A percentile compares a stretch with the other conserved stretches of the same genome.
Evolutionary conservation across 2,113 vertebrate genomes (phyloP).

Genomic region (Phrynocephalus versicolor): DNA sequence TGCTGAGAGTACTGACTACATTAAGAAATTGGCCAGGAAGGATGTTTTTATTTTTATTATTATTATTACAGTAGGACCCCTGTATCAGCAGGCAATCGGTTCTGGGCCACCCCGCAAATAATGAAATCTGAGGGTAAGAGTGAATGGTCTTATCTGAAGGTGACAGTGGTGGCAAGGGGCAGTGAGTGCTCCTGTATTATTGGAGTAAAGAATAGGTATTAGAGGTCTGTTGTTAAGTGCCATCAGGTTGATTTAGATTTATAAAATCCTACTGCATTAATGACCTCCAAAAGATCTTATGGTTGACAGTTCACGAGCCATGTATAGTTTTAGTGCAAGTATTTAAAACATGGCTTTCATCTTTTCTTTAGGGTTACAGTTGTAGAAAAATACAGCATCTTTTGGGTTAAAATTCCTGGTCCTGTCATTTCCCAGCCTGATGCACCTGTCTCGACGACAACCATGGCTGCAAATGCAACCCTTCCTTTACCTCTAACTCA

Average conservation of each 20-base stretch:
- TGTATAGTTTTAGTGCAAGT: background rate
- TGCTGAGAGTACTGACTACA: too few species aligned
- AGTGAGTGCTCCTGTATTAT: too few species aligned
- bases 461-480: slow-evolving; percentile 40
- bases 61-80: too few species aligned
- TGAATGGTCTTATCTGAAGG: too few species aligned
- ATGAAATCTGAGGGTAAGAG: too few species aligned
- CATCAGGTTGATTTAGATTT: background rate
- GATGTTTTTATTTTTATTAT: too few species aligned
- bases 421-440: slow-evolving; percentile 76
- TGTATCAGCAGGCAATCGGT: too few species aligned
- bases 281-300: too few species aligned
- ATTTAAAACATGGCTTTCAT: background rate
- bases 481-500: slow-evolving; percentile 58
- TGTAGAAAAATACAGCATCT: slow-evolving; percentile 78
- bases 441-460: slow-evolving; percentile 51
- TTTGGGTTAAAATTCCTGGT: slow-evolving; percentile 85
- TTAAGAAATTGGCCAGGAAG: background rate
- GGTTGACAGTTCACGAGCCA: too few species aligned
- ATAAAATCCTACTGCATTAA: too few species aligned
- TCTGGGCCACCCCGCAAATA: too few species aligned
- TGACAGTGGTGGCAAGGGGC: too few species aligned
- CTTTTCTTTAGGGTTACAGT: slow-evolving; percentile 79
- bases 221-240: background rate
- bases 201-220: background rate